These are phyloP conservation scores for Micronycteris hirsuta DNA, from an alignment of 2,113 vertebrate genomes.

Conservation along the genomic window DNA sequence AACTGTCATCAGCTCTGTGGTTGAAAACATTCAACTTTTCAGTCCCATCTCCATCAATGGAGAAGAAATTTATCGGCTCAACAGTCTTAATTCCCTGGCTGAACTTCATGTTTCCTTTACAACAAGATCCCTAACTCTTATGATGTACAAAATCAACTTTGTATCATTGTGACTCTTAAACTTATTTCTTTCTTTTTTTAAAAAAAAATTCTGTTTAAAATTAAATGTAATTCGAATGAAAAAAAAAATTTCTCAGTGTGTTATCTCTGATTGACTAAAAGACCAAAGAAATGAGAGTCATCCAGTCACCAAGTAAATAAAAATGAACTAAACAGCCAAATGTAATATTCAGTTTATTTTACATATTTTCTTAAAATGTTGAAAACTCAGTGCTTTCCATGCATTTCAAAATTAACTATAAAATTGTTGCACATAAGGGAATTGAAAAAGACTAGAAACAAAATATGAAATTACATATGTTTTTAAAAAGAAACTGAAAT, in stretches of 20 bases:
- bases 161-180: neutral
- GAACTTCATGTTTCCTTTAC: conserved; percentile 13
- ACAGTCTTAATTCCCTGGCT: neutral
- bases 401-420: neutral
- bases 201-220: no score
- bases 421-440: neutral
- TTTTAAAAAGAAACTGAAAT: neutral
- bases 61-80: neutral
- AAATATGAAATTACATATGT: neutral
- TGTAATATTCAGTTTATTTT: neutral
- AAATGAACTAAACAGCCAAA: neutral
- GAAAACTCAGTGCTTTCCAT: neutral
- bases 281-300: neutral
- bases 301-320: neutral
- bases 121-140: neutral
- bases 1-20: neutral
- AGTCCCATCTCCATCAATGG: neutral
- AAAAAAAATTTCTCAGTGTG: neutral
- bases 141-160: neutral
- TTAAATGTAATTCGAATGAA: neutral
- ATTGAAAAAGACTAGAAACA: neutral
- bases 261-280: neutral
- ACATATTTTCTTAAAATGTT: neutral
- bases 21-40: neutral
- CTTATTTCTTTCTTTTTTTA: neutral